Evolutionary conservation across 2,797 vertebrate species (phyloP).

Genomic region (Monodelphis domestica): DNA sequence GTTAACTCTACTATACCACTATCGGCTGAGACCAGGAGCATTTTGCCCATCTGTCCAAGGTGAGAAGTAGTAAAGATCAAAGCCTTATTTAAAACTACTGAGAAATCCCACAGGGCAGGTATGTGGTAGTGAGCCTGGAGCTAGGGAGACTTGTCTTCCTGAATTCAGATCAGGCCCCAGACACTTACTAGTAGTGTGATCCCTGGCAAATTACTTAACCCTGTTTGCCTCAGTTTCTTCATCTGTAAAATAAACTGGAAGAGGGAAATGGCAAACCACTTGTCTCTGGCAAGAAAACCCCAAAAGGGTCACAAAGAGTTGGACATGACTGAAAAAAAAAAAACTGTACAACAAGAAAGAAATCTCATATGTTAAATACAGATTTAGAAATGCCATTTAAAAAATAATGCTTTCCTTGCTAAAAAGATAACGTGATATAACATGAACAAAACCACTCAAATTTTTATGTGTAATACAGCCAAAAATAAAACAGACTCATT

Average conservation of each 20-base stretch:
- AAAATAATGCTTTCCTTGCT: neutral
- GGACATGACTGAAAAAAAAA: too few species aligned
- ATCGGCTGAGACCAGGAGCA: neutral
- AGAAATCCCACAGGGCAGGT: neutral
- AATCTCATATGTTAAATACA: neutral
- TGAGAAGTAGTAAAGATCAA: neutral
- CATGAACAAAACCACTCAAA: neutral
- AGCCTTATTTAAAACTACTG: neutral
- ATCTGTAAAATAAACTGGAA: too few species aligned
- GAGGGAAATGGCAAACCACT: too few species aligned
- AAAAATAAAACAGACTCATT: neutral
- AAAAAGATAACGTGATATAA: neutral
- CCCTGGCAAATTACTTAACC: too few species aligned
- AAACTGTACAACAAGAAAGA: too few species aligned
- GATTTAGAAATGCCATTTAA: neutral
- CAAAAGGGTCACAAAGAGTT: too few species aligned
- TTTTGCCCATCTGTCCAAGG: neutral
- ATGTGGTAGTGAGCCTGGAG: too few species aligned
- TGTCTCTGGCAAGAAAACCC: too few species aligned
- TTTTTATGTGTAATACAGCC: neutral
- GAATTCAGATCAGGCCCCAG: too few species aligned
- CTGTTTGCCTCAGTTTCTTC: too few species aligned
- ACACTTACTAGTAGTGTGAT: too few species aligned
- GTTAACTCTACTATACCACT: neutral
- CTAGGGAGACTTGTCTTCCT: too few species aligned